Percentiles rank a stretch among this genome's conserved stretches.
phyloP scores from a whole-genome alignment of 2,113 vertebrate genomes.

The Bos javanicus region DNA sequence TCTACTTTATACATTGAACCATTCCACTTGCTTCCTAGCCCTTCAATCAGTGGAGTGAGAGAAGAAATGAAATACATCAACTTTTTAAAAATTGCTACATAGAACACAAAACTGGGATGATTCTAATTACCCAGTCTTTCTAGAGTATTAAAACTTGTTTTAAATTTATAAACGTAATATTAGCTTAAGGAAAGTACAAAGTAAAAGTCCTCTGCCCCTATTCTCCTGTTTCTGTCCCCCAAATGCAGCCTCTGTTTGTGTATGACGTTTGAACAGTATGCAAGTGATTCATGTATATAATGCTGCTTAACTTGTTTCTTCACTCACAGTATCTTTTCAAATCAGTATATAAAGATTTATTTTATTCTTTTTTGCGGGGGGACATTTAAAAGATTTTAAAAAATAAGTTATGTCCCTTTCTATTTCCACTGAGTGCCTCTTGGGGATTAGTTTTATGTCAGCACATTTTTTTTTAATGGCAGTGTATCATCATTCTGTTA shows the following conservation, averaged over 20 bases:
- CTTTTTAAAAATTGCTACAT: neutral
- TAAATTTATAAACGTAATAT: neutral
- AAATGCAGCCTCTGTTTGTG: neutral
- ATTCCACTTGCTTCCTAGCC: neutral
- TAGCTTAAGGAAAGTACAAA: neutral
- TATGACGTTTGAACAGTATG: neutral
- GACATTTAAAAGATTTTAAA: neutral
- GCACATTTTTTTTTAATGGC: neutral
- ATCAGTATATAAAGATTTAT: neutral
- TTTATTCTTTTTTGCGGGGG: neutral
- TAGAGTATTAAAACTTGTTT: neutral
- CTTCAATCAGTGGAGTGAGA: neutral
- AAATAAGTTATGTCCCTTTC: neutral
- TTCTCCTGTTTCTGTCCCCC: neutral
- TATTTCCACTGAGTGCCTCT: neutral
- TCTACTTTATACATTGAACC: neutral
- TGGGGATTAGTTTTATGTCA: slow-evolving; percentile 5
- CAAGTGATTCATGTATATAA: neutral
- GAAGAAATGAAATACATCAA: neutral
- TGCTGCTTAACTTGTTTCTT: neutral
- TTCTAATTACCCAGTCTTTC: slow-evolving; percentile 16
- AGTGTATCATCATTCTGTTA: neutral
- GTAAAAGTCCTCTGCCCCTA: neutral
- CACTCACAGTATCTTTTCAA: neutral
- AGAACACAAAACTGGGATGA: neutral